Conservation (phyloP, 2,888 invertebrate species). For the Lycophotia porphyrea region DNA sequence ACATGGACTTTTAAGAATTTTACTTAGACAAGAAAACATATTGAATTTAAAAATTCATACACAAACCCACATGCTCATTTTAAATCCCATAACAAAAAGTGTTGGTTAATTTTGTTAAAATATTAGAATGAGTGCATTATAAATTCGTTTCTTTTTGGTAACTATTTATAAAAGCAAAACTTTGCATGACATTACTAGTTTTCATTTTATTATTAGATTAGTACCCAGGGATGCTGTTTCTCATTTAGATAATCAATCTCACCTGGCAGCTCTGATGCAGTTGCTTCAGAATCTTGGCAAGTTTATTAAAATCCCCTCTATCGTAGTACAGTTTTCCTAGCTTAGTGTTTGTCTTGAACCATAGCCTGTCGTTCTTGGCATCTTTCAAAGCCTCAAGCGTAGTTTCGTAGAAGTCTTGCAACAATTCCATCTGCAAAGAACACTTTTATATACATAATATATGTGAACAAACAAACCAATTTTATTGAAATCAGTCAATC, state of each 20-base stretch:
- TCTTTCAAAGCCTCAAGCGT: conserved; percentile 98
- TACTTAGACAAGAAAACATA: conserved; percentile 2
- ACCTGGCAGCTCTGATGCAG: conserved; percentile 99
- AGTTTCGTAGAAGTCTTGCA: conserved; percentile 99
- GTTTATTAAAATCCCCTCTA: conserved; percentile 97
- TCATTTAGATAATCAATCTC: conserved; percentile 55
- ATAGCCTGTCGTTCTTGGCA: conserved; percentile 99
- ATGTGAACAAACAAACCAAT: conserved; percentile 21
- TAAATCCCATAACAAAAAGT: neutral
- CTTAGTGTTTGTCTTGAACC: conserved; percentile 99
- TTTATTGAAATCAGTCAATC: conserved; percentile 26
- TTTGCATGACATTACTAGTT: neutral
- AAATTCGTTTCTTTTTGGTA: neutral
- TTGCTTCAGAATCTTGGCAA: conserved; percentile 99
- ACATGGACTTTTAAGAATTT: conserved; percentile 1
- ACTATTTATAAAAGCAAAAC: neutral
- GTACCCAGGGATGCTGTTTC: neutral
- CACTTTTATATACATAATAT: conserved; percentile 42
- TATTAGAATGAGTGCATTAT: neutral
- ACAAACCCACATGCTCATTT: neutral
- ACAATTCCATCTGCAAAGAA: conserved; percentile 95
- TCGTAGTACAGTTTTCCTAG: conserved; percentile 99
- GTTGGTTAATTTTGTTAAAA: neutral
- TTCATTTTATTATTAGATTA: neutral
- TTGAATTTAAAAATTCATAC: neutral